Base-by-base conservation (phyloP, 1,140 invertebrate species). In the Drosophila kohkoa region DNA sequence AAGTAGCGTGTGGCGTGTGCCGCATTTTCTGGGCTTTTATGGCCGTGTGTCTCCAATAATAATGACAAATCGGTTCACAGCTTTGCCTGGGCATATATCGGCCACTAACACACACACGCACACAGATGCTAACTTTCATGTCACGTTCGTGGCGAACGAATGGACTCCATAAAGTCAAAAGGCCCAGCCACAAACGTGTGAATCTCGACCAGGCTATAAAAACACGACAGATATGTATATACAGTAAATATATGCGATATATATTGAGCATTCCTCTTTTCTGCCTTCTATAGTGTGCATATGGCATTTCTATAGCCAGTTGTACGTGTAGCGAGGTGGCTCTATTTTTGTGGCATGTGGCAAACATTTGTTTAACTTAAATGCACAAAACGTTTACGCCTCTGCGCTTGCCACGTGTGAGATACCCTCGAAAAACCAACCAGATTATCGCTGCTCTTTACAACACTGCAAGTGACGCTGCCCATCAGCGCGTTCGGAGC, bases 31-130 rank as follows among this genome's bases (percentile, higher is more conserved):
- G 49, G 67, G 59, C 68, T 65, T 75, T 71, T 75, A 75, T 72
- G 51, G 54, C 32, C 46, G 57, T 66, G 73, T 75, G 76, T 88
- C 83, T 80, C 76, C 82, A 87, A 87, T 87, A 88, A 88, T 87
- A 88, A 88, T 88, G 85, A 88, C 83, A 88, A 88, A 88, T 88
- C 83, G 83, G 80, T 88, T 83, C 60, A 35, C 74, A 66, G 60
- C 59, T 77, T 54, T 62, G 51, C 77, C 49, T 32, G 20, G 59
- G 30, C 32, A 55, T 11, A 55, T 55, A 20, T 10, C 11, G 11
- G 35, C 7, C 15, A 35, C 35, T 46, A 25, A 25, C 20, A 25
- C 20, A 25, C 20, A 25, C 0, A 41, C 2, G 32, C 60, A 41
- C 3, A 35, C 60, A 28, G 43, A 25, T 67, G 48, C 15, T 45